A percentile compares a stretch with the other conserved stretches of the same genome.
Conservation (phyloP, 2,888 invertebrate species). For the Ferrisia virgata region DNA sequence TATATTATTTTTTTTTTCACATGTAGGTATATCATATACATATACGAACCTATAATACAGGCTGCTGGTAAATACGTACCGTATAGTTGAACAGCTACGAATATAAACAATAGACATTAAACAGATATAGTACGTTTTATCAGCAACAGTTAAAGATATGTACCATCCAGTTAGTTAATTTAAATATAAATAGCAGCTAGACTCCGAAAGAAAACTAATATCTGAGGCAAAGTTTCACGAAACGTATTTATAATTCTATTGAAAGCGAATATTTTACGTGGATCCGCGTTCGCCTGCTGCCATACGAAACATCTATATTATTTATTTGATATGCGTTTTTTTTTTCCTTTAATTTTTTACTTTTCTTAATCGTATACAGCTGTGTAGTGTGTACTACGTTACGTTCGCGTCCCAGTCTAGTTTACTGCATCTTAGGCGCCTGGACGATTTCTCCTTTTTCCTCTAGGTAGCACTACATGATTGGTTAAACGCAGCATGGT, state of each 20-base stretch:
- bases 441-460: not conserved
- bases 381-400: no score
- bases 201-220: conserved; percentile 38
- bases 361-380: not conserved
- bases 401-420: not conserved
- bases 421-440: not conserved
- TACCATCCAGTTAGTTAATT: conserved; percentile 13
- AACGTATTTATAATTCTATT: conserved; percentile 38
- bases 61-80: no score
- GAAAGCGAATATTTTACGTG: conserved; percentile 39
- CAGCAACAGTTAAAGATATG: conserved; percentile 33
- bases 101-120: conserved; percentile 43
- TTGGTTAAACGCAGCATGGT: not conserved
- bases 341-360: not conserved
- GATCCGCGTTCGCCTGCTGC: conserved; percentile 30
- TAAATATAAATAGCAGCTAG: conserved; percentile 40
- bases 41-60: no score
- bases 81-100: not conserved
- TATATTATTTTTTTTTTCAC: no score
- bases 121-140: conserved; percentile 35
- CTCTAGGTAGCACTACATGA: not conserved
- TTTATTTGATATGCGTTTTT: conserved; percentile 27
- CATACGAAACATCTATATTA: conserved; percentile 39
- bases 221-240: conserved; percentile 34
- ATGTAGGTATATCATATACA: not conserved